Percentiles rank a stretch among this genome's conserved stretches.
Conservation (phyloP, 1,140 invertebrate species). For the Leptinotarsa lineolata region DNA sequence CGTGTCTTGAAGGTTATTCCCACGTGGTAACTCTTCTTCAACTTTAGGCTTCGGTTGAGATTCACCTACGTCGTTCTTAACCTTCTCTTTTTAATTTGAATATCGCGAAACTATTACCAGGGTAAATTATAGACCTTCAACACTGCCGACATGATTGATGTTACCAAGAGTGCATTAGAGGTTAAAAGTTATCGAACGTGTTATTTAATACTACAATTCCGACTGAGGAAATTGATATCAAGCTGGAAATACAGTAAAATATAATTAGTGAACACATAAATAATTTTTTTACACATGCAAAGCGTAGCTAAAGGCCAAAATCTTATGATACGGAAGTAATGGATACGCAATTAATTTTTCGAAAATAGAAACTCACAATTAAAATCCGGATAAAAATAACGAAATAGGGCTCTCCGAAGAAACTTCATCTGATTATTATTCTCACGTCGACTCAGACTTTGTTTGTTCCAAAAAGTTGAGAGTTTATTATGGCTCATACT, state of each 20-base stretch:
- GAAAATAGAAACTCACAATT: too few species aligned
- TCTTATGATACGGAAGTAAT: too few species aligned
- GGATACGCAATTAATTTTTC: too few species aligned
- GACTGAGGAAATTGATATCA: neutral
- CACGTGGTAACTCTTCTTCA: neutral
- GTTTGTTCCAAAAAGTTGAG: too few species aligned
- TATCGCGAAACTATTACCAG: slow-evolving; percentile 5
- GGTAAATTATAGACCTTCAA: neutral
- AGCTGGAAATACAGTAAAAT: neutral
- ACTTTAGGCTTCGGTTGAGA: neutral
- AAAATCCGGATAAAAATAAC: too few species aligned
- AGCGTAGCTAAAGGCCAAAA: too few species aligned
- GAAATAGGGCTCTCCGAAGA: too few species aligned
- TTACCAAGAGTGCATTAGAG: neutral
- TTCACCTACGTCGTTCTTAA: neutral
- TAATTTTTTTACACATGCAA: neutral
- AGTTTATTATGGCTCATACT: too few species aligned
- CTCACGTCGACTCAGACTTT: too few species aligned
- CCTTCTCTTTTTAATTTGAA: neutral
- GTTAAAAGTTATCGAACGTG: neutral
- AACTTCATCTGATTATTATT: too few species aligned
- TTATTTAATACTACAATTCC: neutral
- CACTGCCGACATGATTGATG: slow-evolving; percentile 2
- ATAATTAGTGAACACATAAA: neutral
- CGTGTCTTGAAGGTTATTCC: neutral